Percentiles rank a stretch among this genome's conserved stretches.
phyloP scores from a whole-genome alignment of 2,113 vertebrate species.

The Sturnus vulgaris region DNA sequence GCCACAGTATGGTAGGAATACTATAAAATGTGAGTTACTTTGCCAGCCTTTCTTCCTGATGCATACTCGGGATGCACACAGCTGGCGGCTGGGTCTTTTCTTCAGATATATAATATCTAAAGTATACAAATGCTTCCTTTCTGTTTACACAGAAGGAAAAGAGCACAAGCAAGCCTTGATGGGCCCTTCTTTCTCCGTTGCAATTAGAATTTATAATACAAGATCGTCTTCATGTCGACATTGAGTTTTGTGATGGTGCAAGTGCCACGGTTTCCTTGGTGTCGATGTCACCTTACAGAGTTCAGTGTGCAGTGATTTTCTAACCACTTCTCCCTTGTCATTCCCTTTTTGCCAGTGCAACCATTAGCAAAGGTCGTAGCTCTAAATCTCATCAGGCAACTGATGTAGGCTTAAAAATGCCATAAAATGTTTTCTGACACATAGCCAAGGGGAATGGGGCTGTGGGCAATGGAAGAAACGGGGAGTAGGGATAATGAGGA shows the following conservation, averaged over 20 bases:
- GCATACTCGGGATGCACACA: fast-evolving
- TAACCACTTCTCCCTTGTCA: not conserved
- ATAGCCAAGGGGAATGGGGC: not conserved
- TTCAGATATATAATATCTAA: not conserved
- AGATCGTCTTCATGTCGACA: not conserved
- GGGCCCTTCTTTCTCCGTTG: not conserved
- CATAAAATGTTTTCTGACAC: not conserved
- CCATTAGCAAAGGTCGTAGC: not conserved
- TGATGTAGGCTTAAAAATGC: not conserved
- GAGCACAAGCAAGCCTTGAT: not conserved
- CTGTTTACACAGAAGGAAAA: not conserved
- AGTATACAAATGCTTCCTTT: not conserved
- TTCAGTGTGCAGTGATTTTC: not conserved
- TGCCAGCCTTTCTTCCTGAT: not conserved
- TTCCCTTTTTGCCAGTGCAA: not conserved
- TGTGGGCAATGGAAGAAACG: not conserved
- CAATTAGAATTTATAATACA: not conserved
- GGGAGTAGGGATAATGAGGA: not conserved
- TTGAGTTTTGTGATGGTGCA: not conserved
- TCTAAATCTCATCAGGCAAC: not conserved
- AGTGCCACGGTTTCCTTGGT: not conserved
- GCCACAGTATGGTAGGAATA: not conserved
- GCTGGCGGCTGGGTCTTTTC: not conserved
- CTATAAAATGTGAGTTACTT: not conserved
- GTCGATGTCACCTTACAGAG: not conserved